Conservation (phyloP, 2,113 vertebrate genomes). For the Parus major region DNA sequence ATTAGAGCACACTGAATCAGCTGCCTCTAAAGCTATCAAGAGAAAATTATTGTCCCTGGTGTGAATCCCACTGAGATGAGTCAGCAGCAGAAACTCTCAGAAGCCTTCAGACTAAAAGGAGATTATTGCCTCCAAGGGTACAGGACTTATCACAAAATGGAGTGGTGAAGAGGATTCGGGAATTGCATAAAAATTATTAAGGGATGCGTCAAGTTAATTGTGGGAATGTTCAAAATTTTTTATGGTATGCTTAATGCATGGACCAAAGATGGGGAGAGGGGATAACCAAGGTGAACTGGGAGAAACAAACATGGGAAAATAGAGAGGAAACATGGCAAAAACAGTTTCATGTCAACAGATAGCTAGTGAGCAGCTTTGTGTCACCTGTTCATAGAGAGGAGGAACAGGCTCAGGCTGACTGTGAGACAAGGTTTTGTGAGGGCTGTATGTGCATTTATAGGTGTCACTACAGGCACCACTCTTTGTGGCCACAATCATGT, state of each 20-base stretch:
- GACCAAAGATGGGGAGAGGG: neutral
- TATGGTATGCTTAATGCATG: neutral
- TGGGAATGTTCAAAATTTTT: neutral
- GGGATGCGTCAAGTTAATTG: neutral
- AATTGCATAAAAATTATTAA: neutral
- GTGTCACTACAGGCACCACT: neutral
- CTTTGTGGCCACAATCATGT: accelerated
- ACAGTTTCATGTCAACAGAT: neutral
- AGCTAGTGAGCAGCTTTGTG: neutral
- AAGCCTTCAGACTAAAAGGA: neutral
- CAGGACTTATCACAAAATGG: neutral
- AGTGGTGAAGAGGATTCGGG: neutral
- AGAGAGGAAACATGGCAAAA: neutral
- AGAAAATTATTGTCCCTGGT: neutral
- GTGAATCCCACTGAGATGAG: neutral
- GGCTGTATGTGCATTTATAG: neutral
- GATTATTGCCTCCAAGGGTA: neutral
- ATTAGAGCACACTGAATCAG: slow-evolving; percentile 9
- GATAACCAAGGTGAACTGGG: neutral
- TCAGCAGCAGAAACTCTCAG: neutral
- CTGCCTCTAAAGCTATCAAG: neutral
- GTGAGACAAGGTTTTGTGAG: neutral
- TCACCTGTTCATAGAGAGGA: neutral
- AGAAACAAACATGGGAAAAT: neutral
- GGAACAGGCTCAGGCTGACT: neutral